These are phyloP conservation scores for Protomyctophum bolini DNA, from an alignment of 2,113 vertebrate genomes.

Conservation along the genomic window DNA sequence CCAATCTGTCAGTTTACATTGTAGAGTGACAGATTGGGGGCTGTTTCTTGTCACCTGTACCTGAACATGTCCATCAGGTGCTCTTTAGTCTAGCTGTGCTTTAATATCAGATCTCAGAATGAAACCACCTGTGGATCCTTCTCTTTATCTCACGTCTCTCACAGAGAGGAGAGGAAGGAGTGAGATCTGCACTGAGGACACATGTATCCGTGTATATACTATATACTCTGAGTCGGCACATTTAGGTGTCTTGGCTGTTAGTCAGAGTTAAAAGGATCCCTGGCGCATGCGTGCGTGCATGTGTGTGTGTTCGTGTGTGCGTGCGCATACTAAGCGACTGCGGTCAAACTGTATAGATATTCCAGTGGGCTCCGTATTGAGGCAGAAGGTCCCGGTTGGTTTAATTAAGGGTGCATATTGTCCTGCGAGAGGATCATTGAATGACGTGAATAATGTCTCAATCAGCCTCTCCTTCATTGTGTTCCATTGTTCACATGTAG, in stretches of 20 bases:
- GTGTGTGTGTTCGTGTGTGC: slow-evolving; percentile 3
- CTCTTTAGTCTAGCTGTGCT: slow-evolving; percentile 2
- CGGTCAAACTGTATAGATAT: slow-evolving; percentile 57
- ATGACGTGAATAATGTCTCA: slow-evolving; percentile 38
- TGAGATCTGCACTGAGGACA: not conserved
- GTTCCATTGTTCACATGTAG: slow-evolving; percentile 14
- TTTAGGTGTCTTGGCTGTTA: too few species aligned
- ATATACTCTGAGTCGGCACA: too few species aligned
- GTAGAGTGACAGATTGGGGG: not conserved
- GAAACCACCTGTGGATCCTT: slow-evolving; percentile 4
- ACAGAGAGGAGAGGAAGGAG: slow-evolving; percentile 2
- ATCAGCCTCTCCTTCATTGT: slow-evolving; percentile 34
- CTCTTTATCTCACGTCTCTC: slow-evolving; percentile 18
- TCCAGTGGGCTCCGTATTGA: slow-evolving; percentile 41
- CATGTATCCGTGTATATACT: not conserved
- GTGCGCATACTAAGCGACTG: not conserved
- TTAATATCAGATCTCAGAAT: slow-evolving; percentile 31
- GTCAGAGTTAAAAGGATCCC: too few species aligned
- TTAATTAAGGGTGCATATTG: slow-evolving; percentile 67
- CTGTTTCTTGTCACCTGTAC: slow-evolving; percentile 41
- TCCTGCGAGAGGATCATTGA: slow-evolving; percentile 52
- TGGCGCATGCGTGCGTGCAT: not conserved
- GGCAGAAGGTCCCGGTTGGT: slow-evolving; percentile 62
- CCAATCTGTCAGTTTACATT: slow-evolving; percentile 19
- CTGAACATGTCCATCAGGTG: slow-evolving; percentile 24